These are phyloP conservation scores for Aythya baeri DNA, from an alignment of 2,113 vertebrate species.

Conservation along the genomic window DNA sequence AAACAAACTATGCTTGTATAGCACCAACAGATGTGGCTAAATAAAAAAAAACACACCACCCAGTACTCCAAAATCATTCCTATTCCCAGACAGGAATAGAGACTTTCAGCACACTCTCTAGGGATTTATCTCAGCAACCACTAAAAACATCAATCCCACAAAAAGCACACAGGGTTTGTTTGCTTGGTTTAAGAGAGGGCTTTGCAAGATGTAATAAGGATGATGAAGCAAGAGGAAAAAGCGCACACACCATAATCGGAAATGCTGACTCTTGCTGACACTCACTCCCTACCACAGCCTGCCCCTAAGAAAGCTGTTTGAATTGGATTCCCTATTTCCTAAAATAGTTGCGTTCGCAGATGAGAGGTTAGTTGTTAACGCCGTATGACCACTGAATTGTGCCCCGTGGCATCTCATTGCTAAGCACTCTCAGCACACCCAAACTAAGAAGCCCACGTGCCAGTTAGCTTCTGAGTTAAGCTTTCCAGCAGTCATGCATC, in stretches of 20 bases:
- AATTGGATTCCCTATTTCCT: neutral
- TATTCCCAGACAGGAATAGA: neutral
- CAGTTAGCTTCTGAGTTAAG: neutral
- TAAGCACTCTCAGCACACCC: neutral
- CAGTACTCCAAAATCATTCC: neutral
- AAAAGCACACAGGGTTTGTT: neutral
- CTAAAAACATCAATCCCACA: neutral
- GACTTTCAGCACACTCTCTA: neutral
- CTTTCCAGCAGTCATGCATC: neutral
- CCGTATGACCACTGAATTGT: fast-evolving
- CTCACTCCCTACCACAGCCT: neutral
- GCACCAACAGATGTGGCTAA: neutral
- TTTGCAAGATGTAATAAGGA: neutral
- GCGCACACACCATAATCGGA: neutral
- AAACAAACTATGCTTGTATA: neutral
- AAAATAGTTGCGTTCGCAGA: neutral
- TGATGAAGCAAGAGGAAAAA: neutral
- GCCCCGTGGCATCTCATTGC: neutral
- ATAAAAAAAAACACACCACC: neutral
- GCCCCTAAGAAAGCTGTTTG: neutral
- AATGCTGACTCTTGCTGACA: neutral
- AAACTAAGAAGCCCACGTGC: neutral
- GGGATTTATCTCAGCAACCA: neutral
- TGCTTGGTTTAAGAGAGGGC: neutral
- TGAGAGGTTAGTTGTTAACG: neutral